Base-by-base conservation (phyloP, 1,140 invertebrate species). In the Ostrea denselamellosa region DNA sequence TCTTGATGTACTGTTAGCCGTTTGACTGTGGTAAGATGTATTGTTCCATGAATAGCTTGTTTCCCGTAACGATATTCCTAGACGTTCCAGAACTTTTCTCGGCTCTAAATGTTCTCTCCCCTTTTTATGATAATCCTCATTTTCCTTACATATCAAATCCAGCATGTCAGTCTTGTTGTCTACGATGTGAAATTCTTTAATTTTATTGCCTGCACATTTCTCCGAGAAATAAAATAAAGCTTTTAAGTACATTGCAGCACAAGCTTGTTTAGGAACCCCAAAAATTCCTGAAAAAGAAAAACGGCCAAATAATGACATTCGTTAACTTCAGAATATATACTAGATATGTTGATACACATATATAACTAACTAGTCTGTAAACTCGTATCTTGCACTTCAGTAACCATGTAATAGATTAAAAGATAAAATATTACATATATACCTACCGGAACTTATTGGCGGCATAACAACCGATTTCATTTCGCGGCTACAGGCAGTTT, bases 361-460 rank as follows among this genome's bases (percentile, higher is more conserved):
- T 44, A 44, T 44, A 44, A 44, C 5, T 44, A 44, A 44, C 34
- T 44, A 44, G 5, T 44, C 34, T 1, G 5, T 44, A 44, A 44
- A 44, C 5, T 44, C 34, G 34, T 44, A 5, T 44, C 34, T 44
- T 58, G 34, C 4, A 17, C 12, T 12, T 4, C 19, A 58, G 19
- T 12, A 8, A 58, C 12, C 8, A 58, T 58, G 56, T 58, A 17
- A 58, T 58, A 58, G 12, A 3, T 17, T 58, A 12, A 58, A 58
- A 58, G 12, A 4, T 58, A n/a, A 58, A n/a, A 5, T 12, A 58
- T 12, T 5, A 58, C 12, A 8, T 2, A 10, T 71, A 10, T 0
- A 77, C 68, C 14, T 88, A 89, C 90, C 90, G 54, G 90, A 91
- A 85, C 89, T 89, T 1, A 91, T 87, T n/a, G 90, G 54, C 0